Evolutionary conservation across 1,140 invertebrate genomes (phyloP).

Genomic region (Drosophila lini): DNA sequence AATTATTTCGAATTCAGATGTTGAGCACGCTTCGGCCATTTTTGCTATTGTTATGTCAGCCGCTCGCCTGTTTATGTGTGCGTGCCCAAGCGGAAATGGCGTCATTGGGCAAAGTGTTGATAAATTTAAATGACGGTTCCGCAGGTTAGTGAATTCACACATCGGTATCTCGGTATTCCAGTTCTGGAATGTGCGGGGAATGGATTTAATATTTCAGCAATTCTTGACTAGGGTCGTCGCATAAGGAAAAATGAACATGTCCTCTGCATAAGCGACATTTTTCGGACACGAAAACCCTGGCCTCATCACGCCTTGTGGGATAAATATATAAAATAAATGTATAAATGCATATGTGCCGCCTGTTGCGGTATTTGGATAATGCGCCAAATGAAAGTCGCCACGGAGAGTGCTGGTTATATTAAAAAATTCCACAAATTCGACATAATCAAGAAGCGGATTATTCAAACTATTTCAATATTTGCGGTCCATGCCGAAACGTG

Average conservation of each 20-base stretch:
- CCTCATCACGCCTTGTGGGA: not conserved
- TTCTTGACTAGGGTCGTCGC: not conserved
- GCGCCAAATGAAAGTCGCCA: slow-evolving; percentile 33
- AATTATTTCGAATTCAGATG: slow-evolving; percentile 73
- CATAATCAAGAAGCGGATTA: slow-evolving; percentile 15
- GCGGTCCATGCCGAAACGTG: slow-evolving; percentile 34
- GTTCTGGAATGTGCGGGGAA: slow-evolving; percentile 16
- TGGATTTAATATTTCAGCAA: slow-evolving; percentile 17
- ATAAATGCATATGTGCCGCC: slow-evolving; percentile 18
- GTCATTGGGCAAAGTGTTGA: slow-evolving; percentile 35
- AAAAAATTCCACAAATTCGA: slow-evolving; percentile 42
- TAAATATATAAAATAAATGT: slow-evolving; percentile 17
- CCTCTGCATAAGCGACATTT: slow-evolving; percentile 7
- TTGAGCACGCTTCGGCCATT: slow-evolving; percentile 47
- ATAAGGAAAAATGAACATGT: slow-evolving; percentile 10
- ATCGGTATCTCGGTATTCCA: too few relatives aligned
- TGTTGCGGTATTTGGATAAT: slow-evolving; percentile 22
- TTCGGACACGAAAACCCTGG: slow-evolving; percentile 17
- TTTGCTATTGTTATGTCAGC: slow-evolving; percentile 57
- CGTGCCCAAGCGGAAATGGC: slow-evolving; percentile 24
- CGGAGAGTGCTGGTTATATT: slow-evolving; percentile 12
- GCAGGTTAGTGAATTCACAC: slow-evolving; percentile 24
- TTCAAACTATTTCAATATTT: slow-evolving; percentile 45
- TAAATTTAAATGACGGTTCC: slow-evolving; percentile 25
- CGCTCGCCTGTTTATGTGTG: slow-evolving; percentile 20